A percentile compares a stretch with the other conserved stretches of the same genome.
phyloP scores from a whole-genome alignment of 2,797 vertebrate genomes.

The Centroberyx gerrardi region DNA sequence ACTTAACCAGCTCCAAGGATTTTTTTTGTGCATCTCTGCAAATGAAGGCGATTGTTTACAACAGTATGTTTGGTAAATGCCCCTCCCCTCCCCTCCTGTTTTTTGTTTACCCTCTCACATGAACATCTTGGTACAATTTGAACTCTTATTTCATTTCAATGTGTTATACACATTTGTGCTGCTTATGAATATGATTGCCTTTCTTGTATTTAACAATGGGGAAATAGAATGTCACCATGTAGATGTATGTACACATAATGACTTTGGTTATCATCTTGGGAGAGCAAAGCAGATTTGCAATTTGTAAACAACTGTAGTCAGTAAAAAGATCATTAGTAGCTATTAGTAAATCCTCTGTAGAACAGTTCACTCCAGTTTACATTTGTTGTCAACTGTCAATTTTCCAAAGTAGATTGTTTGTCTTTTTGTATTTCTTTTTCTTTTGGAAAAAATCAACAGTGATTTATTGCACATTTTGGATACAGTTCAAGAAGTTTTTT shows the following conservation, averaged over 20 bases:
- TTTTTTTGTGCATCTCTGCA: conserved; percentile 69
- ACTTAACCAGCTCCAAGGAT: conserved; percentile 77
- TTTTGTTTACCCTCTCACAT: conserved; percentile 73
- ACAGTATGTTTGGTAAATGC: conserved; percentile 70
- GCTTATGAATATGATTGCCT: conserved; percentile 88
- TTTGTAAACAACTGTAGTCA: conserved; percentile 75
- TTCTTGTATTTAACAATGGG: conserved; percentile 83
- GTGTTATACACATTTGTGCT: conserved; percentile 89
- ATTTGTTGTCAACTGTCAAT: conserved; percentile 88
- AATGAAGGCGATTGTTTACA: conserved; percentile 87
- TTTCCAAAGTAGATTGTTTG: conserved; percentile 91
- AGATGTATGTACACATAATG: conserved; percentile 79
- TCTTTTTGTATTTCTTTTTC: conserved; percentile 87
- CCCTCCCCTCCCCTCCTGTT: conserved; percentile 7
- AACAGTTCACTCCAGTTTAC: conserved; percentile 94
- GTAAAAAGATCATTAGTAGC: conserved; percentile 87
- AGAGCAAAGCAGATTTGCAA: conserved; percentile 78
- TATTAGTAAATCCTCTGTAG: conserved; percentile 87
- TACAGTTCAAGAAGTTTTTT: conserved; percentile 96
- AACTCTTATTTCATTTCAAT: conserved; percentile 79
- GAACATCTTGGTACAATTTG: conserved; percentile 84
- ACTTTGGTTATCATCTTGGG: conserved; percentile 81
- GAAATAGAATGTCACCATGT: conserved; percentile 79
- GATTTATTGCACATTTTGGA: conserved; percentile 99
- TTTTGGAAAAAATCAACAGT: conserved; percentile 91